Conservation (phyloP, 2,888 invertebrate species). For the Alentia gelatinosa region DNA sequence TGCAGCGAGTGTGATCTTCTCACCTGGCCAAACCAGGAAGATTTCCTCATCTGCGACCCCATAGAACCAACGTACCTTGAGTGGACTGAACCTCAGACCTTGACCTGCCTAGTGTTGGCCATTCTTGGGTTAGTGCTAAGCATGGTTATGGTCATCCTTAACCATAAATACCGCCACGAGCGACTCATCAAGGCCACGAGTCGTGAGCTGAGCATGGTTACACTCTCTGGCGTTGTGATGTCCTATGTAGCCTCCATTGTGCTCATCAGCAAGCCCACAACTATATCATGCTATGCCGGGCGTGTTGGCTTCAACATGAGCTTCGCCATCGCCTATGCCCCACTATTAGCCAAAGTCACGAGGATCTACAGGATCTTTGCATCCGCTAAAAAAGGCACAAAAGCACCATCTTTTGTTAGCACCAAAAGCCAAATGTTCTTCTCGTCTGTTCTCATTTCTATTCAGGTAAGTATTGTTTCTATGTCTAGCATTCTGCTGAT, state of each 20-base stretch:
- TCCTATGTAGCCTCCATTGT: constrained; percentile 61
- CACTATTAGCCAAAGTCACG: constrained; percentile 62
- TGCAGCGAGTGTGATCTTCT: constrained; percentile 63
- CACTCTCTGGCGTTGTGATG: constrained; percentile 63
- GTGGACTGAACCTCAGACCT: constrained; percentile 25
- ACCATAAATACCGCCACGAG: constrained; percentile 60
- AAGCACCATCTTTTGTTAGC: constrained; percentile 63
- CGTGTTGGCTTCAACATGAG: constrained; percentile 67
- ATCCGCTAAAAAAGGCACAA: constrained; percentile 43
- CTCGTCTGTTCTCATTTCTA: constrained; percentile 58
- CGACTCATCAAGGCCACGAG: constrained; percentile 70
- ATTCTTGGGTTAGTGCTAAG: constrained; percentile 55
- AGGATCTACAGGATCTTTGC: constrained; percentile 58
- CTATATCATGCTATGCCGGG: constrained; percentile 61
- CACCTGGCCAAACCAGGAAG: constrained; percentile 65
- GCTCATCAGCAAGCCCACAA: constrained; percentile 61
- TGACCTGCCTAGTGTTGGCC: constrained; percentile 53
- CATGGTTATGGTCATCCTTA: constrained; percentile 59
- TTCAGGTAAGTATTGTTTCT: constrained; percentile 63
- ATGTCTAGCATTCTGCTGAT: background rate
- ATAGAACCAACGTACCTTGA: constrained; percentile 36
- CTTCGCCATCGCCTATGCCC: constrained; percentile 67
- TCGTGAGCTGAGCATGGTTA: constrained; percentile 63
- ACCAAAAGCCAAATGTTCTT: constrained; percentile 65
- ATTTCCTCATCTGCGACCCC: background rate